phyloP scores from a whole-genome alignment of 2,797 vertebrate species.

The Mus minutoides region DNA sequence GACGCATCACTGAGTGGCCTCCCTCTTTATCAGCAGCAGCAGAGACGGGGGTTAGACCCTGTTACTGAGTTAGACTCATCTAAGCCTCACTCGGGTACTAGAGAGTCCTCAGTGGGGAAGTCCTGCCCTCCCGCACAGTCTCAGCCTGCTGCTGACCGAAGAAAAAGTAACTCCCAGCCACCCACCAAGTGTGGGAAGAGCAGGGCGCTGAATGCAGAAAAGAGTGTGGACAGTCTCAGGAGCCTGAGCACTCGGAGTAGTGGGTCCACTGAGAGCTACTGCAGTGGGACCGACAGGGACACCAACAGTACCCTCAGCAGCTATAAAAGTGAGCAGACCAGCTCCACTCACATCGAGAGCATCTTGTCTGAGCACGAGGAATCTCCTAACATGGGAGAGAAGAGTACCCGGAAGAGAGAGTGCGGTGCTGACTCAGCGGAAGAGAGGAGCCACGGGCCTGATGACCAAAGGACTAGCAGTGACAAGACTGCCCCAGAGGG shows the following conservation, averaged over 20 bases:
- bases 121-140: slow-evolving; percentile 93
- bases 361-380: slow-evolving; percentile 91
- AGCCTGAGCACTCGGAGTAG: slow-evolving; percentile 98
- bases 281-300: slow-evolving; percentile 97
- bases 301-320: slow-evolving; percentile 98
- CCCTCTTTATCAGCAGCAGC: slow-evolving; percentile 94
- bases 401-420: slow-evolving; percentile 80
- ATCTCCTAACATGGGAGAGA: slow-evolving; percentile 91
- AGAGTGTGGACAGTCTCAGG: slow-evolving; percentile 95
- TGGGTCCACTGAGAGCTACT: slow-evolving; percentile 98
- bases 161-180: slow-evolving; percentile 87
- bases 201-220: slow-evolving; percentile 92
- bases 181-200: slow-evolving; percentile 86
- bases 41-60: slow-evolving; percentile 95
- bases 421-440: slow-evolving; percentile 86
- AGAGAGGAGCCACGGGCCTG: slow-evolving; percentile 83
- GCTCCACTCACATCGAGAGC: slow-evolving; percentile 97
- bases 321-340: slow-evolving; percentile 97
- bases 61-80: slow-evolving; percentile 96
- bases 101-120: slow-evolving; percentile 89
- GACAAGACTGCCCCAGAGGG: slow-evolving; percentile 85
- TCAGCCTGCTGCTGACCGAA: slow-evolving; percentile 90
- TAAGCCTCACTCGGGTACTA: slow-evolving; percentile 90
- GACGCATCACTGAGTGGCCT: slow-evolving; percentile 96
- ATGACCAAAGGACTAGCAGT: slow-evolving; percentile 87